Evolutionary conservation across 2,888 invertebrate species (phyloP).

Genomic region (Apotomis turbidana): DNA sequence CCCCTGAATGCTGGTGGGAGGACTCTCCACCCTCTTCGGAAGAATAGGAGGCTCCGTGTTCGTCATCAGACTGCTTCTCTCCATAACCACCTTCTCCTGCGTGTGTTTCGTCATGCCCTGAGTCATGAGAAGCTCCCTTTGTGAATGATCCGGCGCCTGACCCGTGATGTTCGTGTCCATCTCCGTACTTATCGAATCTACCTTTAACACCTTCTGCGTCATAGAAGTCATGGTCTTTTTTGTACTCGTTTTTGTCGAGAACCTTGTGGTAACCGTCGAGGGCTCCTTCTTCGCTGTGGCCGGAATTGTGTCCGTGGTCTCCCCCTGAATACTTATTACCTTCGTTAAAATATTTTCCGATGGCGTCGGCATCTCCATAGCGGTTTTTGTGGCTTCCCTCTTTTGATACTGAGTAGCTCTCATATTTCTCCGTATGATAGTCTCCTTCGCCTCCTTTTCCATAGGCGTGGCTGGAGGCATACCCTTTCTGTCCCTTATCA

Average conservation of each 20-base stretch:
- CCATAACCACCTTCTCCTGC: slow-evolving; percentile 79
- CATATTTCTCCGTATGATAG: slow-evolving; percentile 80
- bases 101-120: slow-evolving; percentile 75
- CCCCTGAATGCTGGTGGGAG: slow-evolving; percentile 75
- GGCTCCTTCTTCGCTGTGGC: slow-evolving; percentile 85
- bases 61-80: slow-evolving; percentile 78
- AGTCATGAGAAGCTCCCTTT: slow-evolving; percentile 81
- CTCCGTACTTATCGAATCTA: slow-evolving; percentile 83
- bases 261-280: slow-evolving; percentile 87
- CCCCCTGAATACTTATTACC: slow-evolving; percentile 79
- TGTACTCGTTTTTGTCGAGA: slow-evolving; percentile 88
- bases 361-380: slow-evolving; percentile 75
- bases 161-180: slow-evolving; percentile 78
- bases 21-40: slow-evolving; percentile 78
- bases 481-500: slow-evolving; percentile 80
- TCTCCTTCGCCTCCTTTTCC: slow-evolving; percentile 82
- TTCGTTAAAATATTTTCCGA: slow-evolving; percentile 79
- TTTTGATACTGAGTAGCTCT: slow-evolving; percentile 79
- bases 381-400: slow-evolving; percentile 81
- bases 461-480: slow-evolving; percentile 74
- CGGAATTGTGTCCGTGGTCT: slow-evolving; percentile 79
- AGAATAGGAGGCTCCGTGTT: slow-evolving; percentile 75
- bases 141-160: slow-evolving; percentile 78
- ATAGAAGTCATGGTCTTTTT: slow-evolving; percentile 88
- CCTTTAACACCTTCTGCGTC: slow-evolving; percentile 85